Conservation (phyloP, 2,888 invertebrate species). For the Andrena chrysosceles region DNA sequence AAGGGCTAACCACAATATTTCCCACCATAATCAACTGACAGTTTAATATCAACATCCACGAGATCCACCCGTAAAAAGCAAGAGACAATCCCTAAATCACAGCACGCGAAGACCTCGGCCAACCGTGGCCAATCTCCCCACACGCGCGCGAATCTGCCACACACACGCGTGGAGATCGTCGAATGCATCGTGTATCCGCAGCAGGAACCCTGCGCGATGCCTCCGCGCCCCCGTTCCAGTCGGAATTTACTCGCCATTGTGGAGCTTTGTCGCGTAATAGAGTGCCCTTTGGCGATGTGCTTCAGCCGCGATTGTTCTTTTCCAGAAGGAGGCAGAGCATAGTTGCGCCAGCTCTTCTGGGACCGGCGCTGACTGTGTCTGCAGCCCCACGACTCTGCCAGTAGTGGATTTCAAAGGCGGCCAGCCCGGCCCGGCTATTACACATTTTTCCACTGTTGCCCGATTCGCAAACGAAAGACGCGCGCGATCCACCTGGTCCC, state of each 20-base stretch:
- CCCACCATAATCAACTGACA: too few relatives aligned
- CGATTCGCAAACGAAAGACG: slow-evolving; percentile 39
- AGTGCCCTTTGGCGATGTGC: slow-evolving; percentile 60
- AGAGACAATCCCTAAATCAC: neutral
- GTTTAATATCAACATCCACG: too few relatives aligned
- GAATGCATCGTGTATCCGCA: neutral
- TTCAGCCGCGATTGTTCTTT: slow-evolving; percentile 54
- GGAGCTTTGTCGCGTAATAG: slow-evolving; percentile 20
- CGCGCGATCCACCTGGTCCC: slow-evolving; percentile 6
- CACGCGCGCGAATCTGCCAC: neutral
- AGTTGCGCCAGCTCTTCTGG: neutral
- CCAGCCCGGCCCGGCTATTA: slow-evolving; percentile 41
- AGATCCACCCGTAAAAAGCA: neutral
- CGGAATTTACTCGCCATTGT: slow-evolving; percentile 28
- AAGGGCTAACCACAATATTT: too few relatives aligned
- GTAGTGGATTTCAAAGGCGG: slow-evolving; percentile 66
- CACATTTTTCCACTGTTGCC: slow-evolving; percentile 60
- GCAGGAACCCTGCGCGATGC: neutral
- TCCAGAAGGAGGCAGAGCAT: slow-evolving; percentile 21
- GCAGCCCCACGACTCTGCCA: slow-evolving; percentile 1
- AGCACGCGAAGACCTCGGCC: neutral
- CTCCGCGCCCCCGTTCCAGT: slow-evolving; percentile 22
- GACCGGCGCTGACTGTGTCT: neutral
- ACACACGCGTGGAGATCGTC: neutral
- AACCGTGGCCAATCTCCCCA: neutral